Conservation (phyloP, 2,113 vertebrate species). For the Paratilapia polleni region DNA sequence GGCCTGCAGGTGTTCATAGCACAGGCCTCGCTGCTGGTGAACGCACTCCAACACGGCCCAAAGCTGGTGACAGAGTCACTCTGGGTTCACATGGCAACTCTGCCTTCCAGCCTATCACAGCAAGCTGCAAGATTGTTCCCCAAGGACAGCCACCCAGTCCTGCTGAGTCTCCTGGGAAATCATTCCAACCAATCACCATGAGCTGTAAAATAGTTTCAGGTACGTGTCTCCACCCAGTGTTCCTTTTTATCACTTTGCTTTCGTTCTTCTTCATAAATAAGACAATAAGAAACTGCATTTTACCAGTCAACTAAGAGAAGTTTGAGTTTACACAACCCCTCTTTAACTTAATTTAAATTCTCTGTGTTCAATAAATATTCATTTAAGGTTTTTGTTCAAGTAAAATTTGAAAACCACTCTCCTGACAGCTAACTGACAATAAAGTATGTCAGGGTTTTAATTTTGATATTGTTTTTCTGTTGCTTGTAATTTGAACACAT, state of each 20-base stretch:
- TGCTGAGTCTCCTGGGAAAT: slow-evolving; percentile 94
- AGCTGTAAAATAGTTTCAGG: slow-evolving; percentile 99
- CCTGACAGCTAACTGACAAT: background rate
- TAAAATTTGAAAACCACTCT: background rate
- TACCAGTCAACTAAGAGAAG: background rate
- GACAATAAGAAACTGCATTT: background rate
- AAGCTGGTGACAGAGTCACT: slow-evolving; percentile 86
- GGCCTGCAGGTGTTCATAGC: slow-evolving; percentile 73
- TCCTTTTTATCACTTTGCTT: background rate
- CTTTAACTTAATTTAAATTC: too few species aligned
- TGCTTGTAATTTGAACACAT: background rate
- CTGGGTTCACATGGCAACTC: slow-evolving; percentile 95
- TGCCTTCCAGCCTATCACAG: slow-evolving; percentile 98
- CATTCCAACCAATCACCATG: slow-evolving; percentile 98
- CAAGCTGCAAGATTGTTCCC: slow-evolving; percentile 97
- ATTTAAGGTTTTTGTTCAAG: background rate
- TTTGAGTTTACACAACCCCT: background rate
- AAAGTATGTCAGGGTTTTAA: background rate
- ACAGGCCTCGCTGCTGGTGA: slow-evolving; percentile 85
- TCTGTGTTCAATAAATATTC: background rate
- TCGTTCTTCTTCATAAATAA: background rate
- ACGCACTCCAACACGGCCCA: slow-evolving; percentile 89
- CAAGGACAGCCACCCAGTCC: slow-evolving; percentile 90
- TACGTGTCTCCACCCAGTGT: slow-evolving; percentile 66
- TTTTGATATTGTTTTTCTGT: background rate